Evolutionary conservation across 2,113 vertebrate species (phyloP).

Genomic region (Alosa alosa): DNA sequence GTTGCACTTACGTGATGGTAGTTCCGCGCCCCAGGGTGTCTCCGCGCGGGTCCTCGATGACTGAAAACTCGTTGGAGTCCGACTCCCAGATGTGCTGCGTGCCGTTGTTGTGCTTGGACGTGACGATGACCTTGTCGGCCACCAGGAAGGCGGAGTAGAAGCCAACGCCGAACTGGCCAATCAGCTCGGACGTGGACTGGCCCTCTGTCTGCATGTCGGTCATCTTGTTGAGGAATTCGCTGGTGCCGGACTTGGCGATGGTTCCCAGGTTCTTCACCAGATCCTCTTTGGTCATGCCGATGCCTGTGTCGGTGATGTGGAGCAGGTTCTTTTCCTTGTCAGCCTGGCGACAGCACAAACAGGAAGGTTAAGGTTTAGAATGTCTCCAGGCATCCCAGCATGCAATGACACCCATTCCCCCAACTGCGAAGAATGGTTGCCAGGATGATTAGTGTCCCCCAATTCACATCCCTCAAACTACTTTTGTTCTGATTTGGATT

Average conservation of each 20-base stretch:
- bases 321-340: conserved; percentile 99
- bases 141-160: conserved; percentile 99
- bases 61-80: conserved; percentile 93
- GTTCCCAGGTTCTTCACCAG: conserved; percentile 95
- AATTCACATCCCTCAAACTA: no score
- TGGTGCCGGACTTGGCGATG: conserved; percentile 97
- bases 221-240: conserved; percentile 95
- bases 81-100: conserved; percentile 99
- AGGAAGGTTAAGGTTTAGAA: background rate
- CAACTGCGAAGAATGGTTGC: background rate
- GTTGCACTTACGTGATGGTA: conserved; percentile 86
- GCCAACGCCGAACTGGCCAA: conserved; percentile 98
- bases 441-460: no score
- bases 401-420: background rate
- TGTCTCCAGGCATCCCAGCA: background rate
- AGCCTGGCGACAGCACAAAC: conserved; percentile 69
- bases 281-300: conserved; percentile 98
- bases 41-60: conserved; percentile 91
- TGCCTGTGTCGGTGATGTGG: conserved; percentile 94
- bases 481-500: no score
- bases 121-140: conserved; percentile 95
- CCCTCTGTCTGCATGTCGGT: conserved; percentile 86
- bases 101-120: conserved; percentile 95
- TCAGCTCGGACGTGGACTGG: conserved; percentile 96
- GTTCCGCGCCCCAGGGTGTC: conserved; percentile 91